phyloP scores from a whole-genome alignment of 2,113 vertebrate species.

The Callipepla californica region DNA sequence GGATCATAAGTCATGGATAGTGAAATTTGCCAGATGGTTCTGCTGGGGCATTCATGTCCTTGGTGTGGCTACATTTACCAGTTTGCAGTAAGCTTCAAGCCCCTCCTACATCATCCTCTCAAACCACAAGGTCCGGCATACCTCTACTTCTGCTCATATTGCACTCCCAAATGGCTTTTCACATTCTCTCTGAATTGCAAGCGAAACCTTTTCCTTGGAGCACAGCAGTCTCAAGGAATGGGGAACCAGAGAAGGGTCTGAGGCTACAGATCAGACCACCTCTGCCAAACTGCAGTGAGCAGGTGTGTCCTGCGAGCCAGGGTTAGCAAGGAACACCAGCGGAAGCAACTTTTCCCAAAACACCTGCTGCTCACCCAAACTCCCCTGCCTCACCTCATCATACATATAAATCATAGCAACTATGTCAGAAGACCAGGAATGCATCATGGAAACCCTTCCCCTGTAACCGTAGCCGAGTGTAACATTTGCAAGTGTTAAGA shows the following conservation, averaged over 20 bases:
- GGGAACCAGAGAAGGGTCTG: background rate
- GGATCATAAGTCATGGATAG: background rate
- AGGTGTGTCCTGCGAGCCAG: background rate
- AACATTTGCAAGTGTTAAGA: background rate
- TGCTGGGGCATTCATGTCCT: background rate
- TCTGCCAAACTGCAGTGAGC: fast-evolving
- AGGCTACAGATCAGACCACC: background rate
- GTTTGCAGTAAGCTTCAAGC: background rate
- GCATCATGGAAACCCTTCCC: constrained; percentile 64
- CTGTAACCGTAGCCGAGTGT: constrained; percentile 40
- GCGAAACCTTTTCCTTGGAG: constrained; percentile 39
- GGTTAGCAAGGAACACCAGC: background rate
- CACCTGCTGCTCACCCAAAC: constrained; percentile 3
- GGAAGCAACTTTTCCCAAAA: constrained; percentile 11
- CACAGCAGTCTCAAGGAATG: background rate
- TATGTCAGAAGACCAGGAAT: constrained; percentile 54
- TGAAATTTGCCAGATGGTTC: constrained; percentile 21
- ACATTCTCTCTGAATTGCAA: background rate
- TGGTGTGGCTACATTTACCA: background rate
- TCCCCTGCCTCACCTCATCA: background rate
- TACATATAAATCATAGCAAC: constrained; percentile 55
- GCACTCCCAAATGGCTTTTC: constrained; percentile 37
- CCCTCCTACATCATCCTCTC: background rate
- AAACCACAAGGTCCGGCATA: constrained; percentile 48
- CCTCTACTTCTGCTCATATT: constrained; percentile 39